phyloP scores from a whole-genome alignment of 2,888 invertebrate genomes.

The Drymonia ruficornis region DNA sequence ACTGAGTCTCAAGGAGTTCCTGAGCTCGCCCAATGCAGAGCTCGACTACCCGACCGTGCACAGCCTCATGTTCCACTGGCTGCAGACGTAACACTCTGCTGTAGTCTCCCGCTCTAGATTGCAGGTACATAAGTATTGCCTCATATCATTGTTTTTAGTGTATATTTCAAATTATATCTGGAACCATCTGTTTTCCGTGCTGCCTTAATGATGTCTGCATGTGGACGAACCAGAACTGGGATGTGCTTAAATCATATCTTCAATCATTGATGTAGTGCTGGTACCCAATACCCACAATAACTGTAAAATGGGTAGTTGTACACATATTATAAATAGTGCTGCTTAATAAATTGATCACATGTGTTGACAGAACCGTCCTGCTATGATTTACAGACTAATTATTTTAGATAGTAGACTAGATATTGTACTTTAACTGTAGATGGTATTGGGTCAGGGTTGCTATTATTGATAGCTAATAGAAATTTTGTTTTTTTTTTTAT shows the following conservation, averaged over 20 bases:
- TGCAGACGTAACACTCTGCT: slow-evolving; percentile 74
- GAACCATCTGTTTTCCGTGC: slow-evolving; percentile 1
- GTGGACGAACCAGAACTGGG: neutral
- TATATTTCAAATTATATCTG: slow-evolving; percentile 27
- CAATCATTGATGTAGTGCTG: slow-evolving; percentile 11
- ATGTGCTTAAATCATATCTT: neutral
- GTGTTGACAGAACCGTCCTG: slow-evolving; percentile 73
- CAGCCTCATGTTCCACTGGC: slow-evolving; percentile 82
- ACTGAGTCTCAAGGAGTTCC: slow-evolving; percentile 68
- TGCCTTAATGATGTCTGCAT: neutral
- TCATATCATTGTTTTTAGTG: slow-evolving; percentile 35
- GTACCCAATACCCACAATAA: no score
- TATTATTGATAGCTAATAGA: slow-evolving; percentile 28
- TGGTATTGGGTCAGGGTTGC: slow-evolving; percentile 40
- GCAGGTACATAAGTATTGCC: slow-evolving; percentile 40
- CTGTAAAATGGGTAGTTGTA: slow-evolving; percentile 48
- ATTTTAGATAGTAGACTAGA: slow-evolving; percentile 41
- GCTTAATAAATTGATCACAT: slow-evolving; percentile 53
- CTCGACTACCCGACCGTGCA: slow-evolving; percentile 79
- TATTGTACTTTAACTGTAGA: slow-evolving; percentile 40
- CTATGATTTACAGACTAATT: slow-evolving; percentile 54
- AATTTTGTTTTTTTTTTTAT: slow-evolving; percentile 13
- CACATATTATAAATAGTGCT: slow-evolving; percentile 67
- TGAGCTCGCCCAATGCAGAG: slow-evolving; percentile 75
- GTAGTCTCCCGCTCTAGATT: slow-evolving; percentile 21